Conservation (phyloP, 1,140 invertebrate genomes). For the Phymorhynchus buccinoides region DNA sequence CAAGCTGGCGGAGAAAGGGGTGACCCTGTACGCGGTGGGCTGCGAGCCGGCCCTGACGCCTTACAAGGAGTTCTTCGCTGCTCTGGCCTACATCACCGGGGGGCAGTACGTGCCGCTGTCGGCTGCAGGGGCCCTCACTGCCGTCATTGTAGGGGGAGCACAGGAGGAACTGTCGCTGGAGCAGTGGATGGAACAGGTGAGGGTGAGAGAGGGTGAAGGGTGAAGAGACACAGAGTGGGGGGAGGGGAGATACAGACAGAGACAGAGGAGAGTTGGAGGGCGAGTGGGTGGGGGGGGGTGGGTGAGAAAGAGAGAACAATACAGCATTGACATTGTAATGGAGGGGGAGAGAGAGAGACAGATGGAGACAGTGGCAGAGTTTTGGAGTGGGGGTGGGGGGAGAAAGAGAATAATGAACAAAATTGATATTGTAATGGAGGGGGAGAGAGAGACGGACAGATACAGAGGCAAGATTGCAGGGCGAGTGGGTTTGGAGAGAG, state of each 20-base stretch:
- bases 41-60: slow-evolving; percentile 63
- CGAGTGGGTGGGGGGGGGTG: not conserved
- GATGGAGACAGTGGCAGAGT: not conserved
- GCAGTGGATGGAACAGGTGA: slow-evolving; percentile 61
- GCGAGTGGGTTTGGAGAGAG: no score
- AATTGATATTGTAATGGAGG: not conserved
- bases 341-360: not conserved
- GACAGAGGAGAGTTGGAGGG: not conserved
- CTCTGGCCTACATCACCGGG: slow-evolving; percentile 64
- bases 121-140: slow-evolving; percentile 54
- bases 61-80: slow-evolving; percentile 68
- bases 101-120: slow-evolving; percentile 67
- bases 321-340: not conserved
- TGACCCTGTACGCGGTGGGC: slow-evolving; percentile 64
- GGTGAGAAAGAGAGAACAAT: not conserved
- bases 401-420: no score
- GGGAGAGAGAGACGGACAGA: not conserved
- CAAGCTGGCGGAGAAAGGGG: slow-evolving; percentile 61
- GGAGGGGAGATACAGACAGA: not conserved
- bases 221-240: not conserved
- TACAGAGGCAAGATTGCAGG: not conserved
- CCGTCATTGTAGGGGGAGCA: slow-evolving; percentile 65
- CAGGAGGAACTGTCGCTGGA: slow-evolving; percentile 66
- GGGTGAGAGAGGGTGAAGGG: not conserved
- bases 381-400: no score